These are phyloP conservation scores for Rhinoraja longicauda DNA, from an alignment of 2,797 vertebrate genomes.

Conservation along the genomic window DNA sequence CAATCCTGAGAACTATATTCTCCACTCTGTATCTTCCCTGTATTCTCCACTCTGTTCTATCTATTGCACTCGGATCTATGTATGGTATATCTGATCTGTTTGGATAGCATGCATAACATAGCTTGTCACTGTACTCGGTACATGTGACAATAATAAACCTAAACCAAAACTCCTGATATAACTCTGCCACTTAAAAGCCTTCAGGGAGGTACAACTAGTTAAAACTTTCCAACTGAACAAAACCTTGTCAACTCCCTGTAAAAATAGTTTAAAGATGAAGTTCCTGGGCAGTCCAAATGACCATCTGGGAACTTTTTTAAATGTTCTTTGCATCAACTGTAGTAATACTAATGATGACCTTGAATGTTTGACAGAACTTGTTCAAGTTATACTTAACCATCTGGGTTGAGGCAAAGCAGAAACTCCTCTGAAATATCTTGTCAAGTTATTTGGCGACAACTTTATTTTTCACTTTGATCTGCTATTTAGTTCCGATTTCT, in stretches of 20 bases:
- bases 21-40: too few species aligned
- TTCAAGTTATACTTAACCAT: constrained; percentile 12
- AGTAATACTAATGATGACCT: not conserved
- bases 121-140: too few species aligned
- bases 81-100: too few species aligned
- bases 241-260: not conserved
- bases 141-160: too few species aligned
- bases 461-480: not conserved
- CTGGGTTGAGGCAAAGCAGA: constrained; percentile 19
- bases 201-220: not conserved
- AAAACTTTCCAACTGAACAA: not conserved
- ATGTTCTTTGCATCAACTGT: not conserved
- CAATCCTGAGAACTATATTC: too few species aligned
- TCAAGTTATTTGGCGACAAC: not conserved
- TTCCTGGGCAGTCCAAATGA: not conserved
- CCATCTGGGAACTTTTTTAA: constrained; percentile 14
- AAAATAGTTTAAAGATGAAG: not conserved
- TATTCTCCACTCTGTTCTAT: too few species aligned
- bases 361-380: constrained; percentile 11
- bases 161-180: not conserved
- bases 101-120: too few species aligned
- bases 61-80: too few species aligned
- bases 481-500: not conserved
- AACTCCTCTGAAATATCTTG: constrained; percentile 5
- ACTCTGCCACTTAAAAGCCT: not conserved